These are phyloP conservation scores for Danio aesculapii DNA, from an alignment of 2,797 vertebrate genomes.

Conservation along the genomic window DNA sequence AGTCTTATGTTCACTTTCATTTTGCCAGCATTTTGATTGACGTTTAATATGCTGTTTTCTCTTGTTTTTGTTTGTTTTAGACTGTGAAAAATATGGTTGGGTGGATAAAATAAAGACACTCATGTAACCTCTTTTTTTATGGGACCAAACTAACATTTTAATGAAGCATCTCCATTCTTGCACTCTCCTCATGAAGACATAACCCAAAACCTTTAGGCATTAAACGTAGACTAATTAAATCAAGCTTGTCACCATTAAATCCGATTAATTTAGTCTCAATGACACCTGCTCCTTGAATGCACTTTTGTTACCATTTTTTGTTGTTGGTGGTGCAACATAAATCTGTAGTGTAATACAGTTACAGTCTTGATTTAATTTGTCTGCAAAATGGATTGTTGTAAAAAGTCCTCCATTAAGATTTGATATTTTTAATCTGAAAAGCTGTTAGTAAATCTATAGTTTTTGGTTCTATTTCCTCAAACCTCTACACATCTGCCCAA, in stretches of 20 bases:
- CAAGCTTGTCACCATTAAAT: background rate
- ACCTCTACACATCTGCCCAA: background rate
- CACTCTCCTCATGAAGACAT: background rate
- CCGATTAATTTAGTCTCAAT: conserved; percentile 4
- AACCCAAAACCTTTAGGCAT: conserved; percentile 7
- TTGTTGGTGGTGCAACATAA: background rate
- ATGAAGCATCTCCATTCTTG: conserved; percentile 6
- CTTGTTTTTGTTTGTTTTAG: conserved; percentile 40
- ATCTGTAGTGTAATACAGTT: conserved; percentile 8
- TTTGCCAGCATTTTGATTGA: conserved; percentile 48
- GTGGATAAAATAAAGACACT: conserved; percentile 56
- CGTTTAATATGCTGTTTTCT: conserved; percentile 49
- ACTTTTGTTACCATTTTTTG: background rate
- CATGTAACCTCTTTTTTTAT: conserved; percentile 48
- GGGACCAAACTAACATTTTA: conserved; percentile 45
- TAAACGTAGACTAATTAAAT: conserved; percentile 26
- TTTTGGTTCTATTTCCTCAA: background rate
- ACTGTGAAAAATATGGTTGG: conserved; percentile 60
- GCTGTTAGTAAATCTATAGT: conserved; percentile 1
- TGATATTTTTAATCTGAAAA: background rate
- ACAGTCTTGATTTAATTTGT: background rate
- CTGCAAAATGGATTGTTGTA: background rate
- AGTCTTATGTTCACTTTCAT: conserved; percentile 46
- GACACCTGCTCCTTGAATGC: background rate
- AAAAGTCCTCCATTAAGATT: background rate